Conservation (phyloP, 2,113 vertebrate genomes). For the Neomonachus schauinslandi region DNA sequence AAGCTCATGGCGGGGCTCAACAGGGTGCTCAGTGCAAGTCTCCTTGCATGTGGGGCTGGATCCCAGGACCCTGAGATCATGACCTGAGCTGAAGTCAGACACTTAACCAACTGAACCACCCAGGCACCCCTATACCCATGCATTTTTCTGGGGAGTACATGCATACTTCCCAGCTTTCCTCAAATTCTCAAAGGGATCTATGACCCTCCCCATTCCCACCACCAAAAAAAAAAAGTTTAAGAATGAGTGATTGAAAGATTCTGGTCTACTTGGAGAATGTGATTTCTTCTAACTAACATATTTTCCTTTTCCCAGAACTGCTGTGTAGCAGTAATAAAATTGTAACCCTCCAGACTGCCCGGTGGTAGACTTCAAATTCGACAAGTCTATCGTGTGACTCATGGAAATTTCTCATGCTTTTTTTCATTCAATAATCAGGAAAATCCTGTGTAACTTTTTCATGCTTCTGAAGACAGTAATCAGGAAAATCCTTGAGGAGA, state of each 20-base stretch:
- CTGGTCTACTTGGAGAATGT: not conserved
- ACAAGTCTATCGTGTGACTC: slow-evolving; percentile 46
- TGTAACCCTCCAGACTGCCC: slow-evolving; percentile 46
- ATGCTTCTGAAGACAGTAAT: slow-evolving; percentile 75
- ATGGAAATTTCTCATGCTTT: slow-evolving; percentile 69
- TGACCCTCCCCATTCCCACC: not conserved
- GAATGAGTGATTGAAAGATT: not conserved
- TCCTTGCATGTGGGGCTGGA: not conserved
- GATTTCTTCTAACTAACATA: slow-evolving; percentile 37
- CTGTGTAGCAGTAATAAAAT: slow-evolving; percentile 23
- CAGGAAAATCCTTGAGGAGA: slow-evolving; percentile 75
- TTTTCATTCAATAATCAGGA: slow-evolving; percentile 71
- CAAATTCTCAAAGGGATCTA: not conserved
- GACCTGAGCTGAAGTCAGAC: not conserved
- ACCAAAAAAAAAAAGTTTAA: not conserved
- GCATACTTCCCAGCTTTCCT: not conserved
- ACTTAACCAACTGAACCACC: not conserved
- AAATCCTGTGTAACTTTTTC: slow-evolving; percentile 68
- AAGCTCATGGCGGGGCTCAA: not conserved
- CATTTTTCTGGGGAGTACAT: not conserved
- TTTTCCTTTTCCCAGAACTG: slow-evolving; percentile 62
- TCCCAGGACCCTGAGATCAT: not conserved
- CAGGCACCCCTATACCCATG: too few relatives aligned
- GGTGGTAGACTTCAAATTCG: slow-evolving; percentile 47
- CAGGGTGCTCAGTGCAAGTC: rapidly evolving